Base-by-base conservation (phyloP, 2,797 vertebrate genomes). In the Myiothlypis coronata region DNA sequence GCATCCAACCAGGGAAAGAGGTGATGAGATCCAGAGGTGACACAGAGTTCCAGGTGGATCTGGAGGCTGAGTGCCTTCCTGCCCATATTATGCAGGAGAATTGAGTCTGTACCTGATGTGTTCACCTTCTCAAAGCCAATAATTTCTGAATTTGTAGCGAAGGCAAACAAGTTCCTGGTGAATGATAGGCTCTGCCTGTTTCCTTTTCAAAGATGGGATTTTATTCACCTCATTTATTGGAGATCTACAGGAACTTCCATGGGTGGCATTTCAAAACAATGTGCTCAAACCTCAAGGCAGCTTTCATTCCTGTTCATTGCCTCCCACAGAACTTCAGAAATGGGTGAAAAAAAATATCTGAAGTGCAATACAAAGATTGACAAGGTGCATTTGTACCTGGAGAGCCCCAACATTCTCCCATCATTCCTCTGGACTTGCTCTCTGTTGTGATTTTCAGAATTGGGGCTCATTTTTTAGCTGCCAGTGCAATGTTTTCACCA, bases 71-170 rank as follows among this genome's bases (percentile, higher is more conserved):
- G 14, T 53, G 75, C 53, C 15, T 80, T 44, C 81, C 39, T 55
- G 1, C 27, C 49, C 9, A 1, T 10, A 14, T 5, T 32, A 16
- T 23, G 13, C 24, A 9, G 19, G 16, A 35, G 9, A 44, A 86
- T 12, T 6, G 35, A 67, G 23, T 37, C 35, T 63, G 10, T 35
- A 26, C 8, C 17, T 1, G 1, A 12, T 4, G 3, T 1, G 1
- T 59, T 88, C 57, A 24, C 39, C 34, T 61, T 64, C 57, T 50
- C 64, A 13, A 49, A 52, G 21, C 26, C 50, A 74, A 0, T 7
- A 9, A 46, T 44, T 89, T 39, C 37, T 20, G 13, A 19, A 34
- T 71, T 75, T 60, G 13, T 23, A 78, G 0, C 0, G 0, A 56
- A 78, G 11, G 12, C 57, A 68, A n/a, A 47, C 19, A 55, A 49